A percentile compares a stretch with the other conserved stretches of the same genome.
Evolutionary conservation across 2,888 invertebrate species (phyloP).

Genomic region (Orthonevra nobilis): DNA sequence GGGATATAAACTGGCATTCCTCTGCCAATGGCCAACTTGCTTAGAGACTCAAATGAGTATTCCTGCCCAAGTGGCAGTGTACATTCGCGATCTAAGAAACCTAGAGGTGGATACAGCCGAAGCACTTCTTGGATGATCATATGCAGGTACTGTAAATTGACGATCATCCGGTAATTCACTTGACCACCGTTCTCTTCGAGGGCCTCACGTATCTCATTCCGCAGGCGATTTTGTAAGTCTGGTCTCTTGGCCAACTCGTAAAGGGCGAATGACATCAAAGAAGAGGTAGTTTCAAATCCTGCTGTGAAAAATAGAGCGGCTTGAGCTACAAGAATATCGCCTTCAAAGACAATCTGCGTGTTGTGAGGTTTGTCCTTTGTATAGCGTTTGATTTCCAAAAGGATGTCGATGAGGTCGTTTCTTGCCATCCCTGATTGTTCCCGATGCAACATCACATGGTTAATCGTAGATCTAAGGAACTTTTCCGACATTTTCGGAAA

Average conservation of each 20-base stretch:
- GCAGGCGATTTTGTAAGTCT: constrained; percentile 79
- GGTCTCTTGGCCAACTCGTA: constrained; percentile 79
- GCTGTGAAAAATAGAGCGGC: constrained; percentile 79
- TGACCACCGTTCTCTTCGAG: constrained; percentile 76
- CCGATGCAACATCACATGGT: constrained; percentile 79
- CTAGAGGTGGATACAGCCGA: constrained; percentile 79
- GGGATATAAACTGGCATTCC: constrained; percentile 79
- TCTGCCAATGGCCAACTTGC: constrained; percentile 73
- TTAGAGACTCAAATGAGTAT: constrained; percentile 76
- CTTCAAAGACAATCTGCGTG: constrained; percentile 75
- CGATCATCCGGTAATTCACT: constrained; percentile 78
- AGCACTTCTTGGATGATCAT: constrained; percentile 78
- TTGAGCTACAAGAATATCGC: constrained; percentile 78
- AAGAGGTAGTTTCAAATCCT: constrained; percentile 79
- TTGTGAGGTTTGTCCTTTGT: constrained; percentile 43
- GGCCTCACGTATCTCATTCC: constrained; percentile 79
- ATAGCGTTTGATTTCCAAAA: constrained; percentile 76
- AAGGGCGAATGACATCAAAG: constrained; percentile 80
- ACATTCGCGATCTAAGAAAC: constrained; percentile 79
- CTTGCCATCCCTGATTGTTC: constrained; percentile 77
- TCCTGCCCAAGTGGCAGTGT: constrained; percentile 71
- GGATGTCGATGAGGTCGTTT: constrained; percentile 78
- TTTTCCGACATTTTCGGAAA: constrained; percentile 76
- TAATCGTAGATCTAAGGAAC: constrained; percentile 79
- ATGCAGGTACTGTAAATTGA: constrained; percentile 80